Percentiles rank a stretch among this genome's conserved stretches.
These are phyloP conservation scores for Chlorodrepanis virens DNA, from an alignment of 2,113 vertebrate species.

Conservation along the genomic window DNA sequence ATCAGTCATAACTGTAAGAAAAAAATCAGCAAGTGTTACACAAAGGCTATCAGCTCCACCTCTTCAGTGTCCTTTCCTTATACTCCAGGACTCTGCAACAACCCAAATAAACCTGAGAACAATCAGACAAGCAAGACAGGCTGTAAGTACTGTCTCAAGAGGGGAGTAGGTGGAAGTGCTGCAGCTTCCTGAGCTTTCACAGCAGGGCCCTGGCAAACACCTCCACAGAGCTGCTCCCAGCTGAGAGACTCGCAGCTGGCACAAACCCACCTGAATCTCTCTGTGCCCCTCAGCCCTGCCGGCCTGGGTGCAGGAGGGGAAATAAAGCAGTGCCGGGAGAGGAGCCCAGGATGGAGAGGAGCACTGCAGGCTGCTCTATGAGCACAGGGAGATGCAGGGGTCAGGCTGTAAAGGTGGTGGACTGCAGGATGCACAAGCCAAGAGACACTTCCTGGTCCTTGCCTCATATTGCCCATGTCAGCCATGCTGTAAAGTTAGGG, in stretches of 20 bases:
- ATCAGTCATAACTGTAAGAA: constrained; percentile 23
- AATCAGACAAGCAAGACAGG: not conserved
- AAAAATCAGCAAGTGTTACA: not conserved
- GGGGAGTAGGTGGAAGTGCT: not conserved
- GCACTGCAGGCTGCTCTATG: not conserved
- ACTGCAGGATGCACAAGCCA: not conserved
- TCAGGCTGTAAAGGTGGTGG: not conserved
- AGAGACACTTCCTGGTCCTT: not conserved
- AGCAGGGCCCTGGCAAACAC: not conserved
- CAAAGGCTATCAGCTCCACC: not conserved
- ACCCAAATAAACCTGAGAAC: not conserved
- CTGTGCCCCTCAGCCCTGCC: not conserved
- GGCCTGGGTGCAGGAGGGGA: not conserved
- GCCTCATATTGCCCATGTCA: not conserved
- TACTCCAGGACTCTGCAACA: not conserved
- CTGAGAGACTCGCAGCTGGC: not conserved
- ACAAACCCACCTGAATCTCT: not conserved
- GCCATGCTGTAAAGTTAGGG: accelerated
- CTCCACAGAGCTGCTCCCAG: not conserved
- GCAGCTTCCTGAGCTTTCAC: not conserved
- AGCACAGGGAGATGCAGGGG: not conserved
- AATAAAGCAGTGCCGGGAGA: not conserved
- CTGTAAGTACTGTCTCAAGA: not conserved
- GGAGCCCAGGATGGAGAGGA: not conserved
- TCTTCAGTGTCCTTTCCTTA: not conserved